Conservation (phyloP, 1,140 invertebrate genomes). For the Limonius californicus region DNA sequence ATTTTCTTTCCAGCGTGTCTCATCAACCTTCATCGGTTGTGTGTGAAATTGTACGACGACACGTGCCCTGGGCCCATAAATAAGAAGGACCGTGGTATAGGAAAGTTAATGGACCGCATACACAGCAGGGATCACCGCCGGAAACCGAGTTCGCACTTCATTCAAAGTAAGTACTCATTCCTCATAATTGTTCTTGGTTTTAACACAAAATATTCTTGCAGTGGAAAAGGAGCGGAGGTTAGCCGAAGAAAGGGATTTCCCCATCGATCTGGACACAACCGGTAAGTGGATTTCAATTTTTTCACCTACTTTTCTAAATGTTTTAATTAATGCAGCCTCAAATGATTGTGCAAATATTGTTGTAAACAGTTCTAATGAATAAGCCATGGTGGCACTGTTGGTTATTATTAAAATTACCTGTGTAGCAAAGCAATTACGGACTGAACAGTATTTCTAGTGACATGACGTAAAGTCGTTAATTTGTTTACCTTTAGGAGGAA, state of each 20-base stretch:
- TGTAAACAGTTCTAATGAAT: too few species aligned
- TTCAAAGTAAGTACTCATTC: conserved; percentile 48
- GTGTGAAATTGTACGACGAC: conserved; percentile 79
- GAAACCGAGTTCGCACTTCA: conserved; percentile 51
- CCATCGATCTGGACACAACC: conserved; percentile 32
- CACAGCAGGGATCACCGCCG: conserved; percentile 49
- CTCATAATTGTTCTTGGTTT: too few species aligned
- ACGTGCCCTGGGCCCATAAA: conserved; percentile 74
- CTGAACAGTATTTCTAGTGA: too few species aligned
- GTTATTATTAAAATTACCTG: too few species aligned
- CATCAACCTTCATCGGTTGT: conserved; percentile 82
- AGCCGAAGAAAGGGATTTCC: conserved; percentile 40
- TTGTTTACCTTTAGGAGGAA: too few species aligned
- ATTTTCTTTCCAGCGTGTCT: conserved; percentile 67
- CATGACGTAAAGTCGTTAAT: too few species aligned
- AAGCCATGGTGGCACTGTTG: too few species aligned
- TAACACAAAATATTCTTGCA: too few species aligned
- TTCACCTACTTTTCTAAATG: too few species aligned
- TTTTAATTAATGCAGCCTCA: too few species aligned
- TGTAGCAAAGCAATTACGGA: too few species aligned
- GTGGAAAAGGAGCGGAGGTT: conserved; percentile 40
- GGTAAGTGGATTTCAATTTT: conserved; percentile 35
- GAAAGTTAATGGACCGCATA: conserved; percentile 73
- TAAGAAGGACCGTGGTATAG: conserved; percentile 65
- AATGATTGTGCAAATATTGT: too few species aligned